Percentiles rank a stretch among this genome's conserved stretches.
Conservation (phyloP, 2,797 vertebrate genomes). For the Sebastes nivosus region DNA sequence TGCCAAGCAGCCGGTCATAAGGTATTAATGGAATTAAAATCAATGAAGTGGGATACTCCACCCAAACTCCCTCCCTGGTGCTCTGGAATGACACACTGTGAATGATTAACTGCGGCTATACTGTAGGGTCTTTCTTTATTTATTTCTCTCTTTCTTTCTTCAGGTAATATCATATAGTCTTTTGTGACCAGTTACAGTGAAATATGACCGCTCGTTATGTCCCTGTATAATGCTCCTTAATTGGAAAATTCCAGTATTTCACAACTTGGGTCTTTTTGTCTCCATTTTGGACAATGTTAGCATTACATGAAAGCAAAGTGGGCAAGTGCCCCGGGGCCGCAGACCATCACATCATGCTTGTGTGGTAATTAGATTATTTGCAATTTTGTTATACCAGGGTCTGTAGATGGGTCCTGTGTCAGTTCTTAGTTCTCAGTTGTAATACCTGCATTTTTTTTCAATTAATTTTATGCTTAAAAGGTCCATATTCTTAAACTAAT, state of each 20-base stretch:
- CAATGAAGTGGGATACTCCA: constrained; percentile 60
- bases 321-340: not conserved
- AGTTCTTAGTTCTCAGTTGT: not conserved
- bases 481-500: not conserved
- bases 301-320: not conserved
- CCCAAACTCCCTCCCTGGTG: constrained; percentile 11
- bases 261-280: too few relatives aligned
- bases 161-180: not conserved
- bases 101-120: constrained; percentile 17
- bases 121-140: not conserved
- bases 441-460: not conserved
- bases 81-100: constrained; percentile 1
- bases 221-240: not conserved
- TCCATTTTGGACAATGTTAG: not conserved
- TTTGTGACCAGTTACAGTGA: not conserved
- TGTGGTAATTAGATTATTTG: not conserved
- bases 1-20: constrained; percentile 53
- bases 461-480: not conserved
- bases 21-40: constrained; percentile 78
- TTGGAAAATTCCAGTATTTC: too few relatives aligned
- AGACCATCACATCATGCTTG: not conserved
- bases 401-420: not conserved
- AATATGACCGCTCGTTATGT: not conserved
- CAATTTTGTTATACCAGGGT: too few relatives aligned
- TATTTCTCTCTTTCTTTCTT: not conserved